These are phyloP conservation scores for Penaeus chinensis DNA, from an alignment of 1,140 invertebrate genomes.

Conservation along the genomic window DNA sequence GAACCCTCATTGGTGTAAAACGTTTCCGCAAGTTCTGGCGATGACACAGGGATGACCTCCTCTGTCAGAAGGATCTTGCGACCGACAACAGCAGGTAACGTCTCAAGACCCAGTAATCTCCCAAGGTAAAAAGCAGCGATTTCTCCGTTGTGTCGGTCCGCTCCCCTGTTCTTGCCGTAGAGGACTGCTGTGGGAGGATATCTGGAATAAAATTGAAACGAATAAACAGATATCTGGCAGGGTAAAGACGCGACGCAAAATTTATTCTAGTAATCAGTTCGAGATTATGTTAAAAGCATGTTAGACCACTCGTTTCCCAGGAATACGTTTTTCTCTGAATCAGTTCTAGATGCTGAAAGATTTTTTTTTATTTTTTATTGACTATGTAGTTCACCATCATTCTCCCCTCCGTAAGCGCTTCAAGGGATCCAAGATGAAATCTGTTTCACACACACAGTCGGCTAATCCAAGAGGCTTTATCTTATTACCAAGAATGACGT, in stretches of 20 bases:
- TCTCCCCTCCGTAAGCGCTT: no score
- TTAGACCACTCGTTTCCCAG: no score
- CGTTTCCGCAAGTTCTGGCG: constrained; percentile 42
- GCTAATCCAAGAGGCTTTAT: no score
- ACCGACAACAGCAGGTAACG: constrained; percentile 83
- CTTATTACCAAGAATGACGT: no score
- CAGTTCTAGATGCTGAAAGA: no score
- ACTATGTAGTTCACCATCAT: no score
- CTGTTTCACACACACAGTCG: no score
- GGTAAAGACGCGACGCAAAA: not conserved
- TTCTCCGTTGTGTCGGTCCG: constrained; percentile 93
- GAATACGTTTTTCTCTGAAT: no score
- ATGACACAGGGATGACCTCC: constrained; percentile 80
- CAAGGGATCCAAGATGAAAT: no score
- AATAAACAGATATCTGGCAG: not conserved
- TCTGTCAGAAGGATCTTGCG: constrained; percentile 80
- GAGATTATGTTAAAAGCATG: not conserved
- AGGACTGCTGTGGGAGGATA: constrained; percentile 82
- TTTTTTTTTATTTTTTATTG: no score
- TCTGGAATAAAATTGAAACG: constrained; percentile 67
- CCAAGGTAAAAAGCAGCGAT: constrained; percentile 93
- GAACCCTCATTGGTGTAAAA: constrained; percentile 27
- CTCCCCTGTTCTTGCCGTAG: constrained; percentile 84
- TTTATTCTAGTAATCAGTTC: not conserved
- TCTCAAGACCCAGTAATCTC: constrained; percentile 80